Base-by-base conservation (phyloP, 2,113 vertebrate genomes). In the Microcebus ravelobensis region DNA sequence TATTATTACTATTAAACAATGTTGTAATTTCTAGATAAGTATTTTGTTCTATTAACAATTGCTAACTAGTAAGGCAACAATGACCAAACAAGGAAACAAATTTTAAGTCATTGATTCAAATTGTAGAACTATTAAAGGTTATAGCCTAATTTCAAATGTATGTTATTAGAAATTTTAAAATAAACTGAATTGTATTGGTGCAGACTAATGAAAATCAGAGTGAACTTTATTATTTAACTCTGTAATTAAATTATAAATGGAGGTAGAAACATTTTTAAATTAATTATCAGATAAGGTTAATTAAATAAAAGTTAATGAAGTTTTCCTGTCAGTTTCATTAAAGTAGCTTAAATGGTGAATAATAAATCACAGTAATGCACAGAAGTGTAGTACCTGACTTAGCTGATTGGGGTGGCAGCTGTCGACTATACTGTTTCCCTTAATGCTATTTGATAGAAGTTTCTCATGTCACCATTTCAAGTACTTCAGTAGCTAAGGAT, bases 241-340 rank as follows among this genome's bases (percentile, higher is more conserved):
- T 97, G 8, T 96, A 95, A 97, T 97, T 97, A 97, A 97, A 95
- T 95, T 95, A 90, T 83, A 94, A 90, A 74, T 90, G 63, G 70
- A 97, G 31, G 36, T 45, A 82, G 50, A 83, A 95, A 86, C 57
- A 52, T 48, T 94, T 96, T 95, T 95, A 95, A 93, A 92, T 97
- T 96, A 97, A 97, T 94, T 97, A 96, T 93, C 82, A 97, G 91
- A 95, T 96, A 95, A 95, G 31, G 12, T 96, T 97, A 97, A 95
- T 96, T 97, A 97, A 97, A 91, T 94, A 59, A 86, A 96, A 96
- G 57, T 87, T 97, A 97, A 96, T 97, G 86, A 94, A 93, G 68
- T 94, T 97, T 97, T 95, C 48, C 68, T 97, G 63, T 94, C 82
- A 98, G 13, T 95, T 94, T 96, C 79, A 94, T 94, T 91, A 96